Base-by-base conservation (phyloP, 2,888 invertebrate genomes). In the Adelphocoris suturalis region DNA sequence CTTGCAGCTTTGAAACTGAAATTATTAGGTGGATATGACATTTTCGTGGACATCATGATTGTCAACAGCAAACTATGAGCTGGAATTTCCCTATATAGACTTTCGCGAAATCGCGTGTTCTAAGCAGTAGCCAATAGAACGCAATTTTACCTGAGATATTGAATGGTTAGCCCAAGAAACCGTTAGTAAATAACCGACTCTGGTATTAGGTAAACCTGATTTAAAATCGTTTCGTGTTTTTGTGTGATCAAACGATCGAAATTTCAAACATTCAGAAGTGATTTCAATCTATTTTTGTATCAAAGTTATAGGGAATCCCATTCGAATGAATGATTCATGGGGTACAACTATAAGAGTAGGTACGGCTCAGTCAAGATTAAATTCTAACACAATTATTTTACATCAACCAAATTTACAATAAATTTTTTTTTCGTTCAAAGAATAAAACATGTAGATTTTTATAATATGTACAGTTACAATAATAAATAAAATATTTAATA, bases 11-110 rank as follows among this genome's bases (percentile, higher is more conserved):
- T 68, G 0, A 3, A 68, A 23, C 12, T 7, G 68, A 68, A 68
- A 19, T 23, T 19, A 68, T 68, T 68, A 68, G 27, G 68, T 68
- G 68, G 68, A 23, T 12, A 68, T 7, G 68, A 68, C 23, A 68
- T 68, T 37, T 78, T 78, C 37, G 46, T 19, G 78, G 19, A 78
- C 61, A 55, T 52, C 27, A 85, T 89, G 89, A 89, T 89, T 89
- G 89, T 89, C 89, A 89, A 85, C 89, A 89, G 89, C 89, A 84
- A 28, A 84, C 80, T 57, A 85, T 84, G 89, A 89, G 89, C 89
- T 89, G 57, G 46, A 37, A 14, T 75, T 75, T 46, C 68, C 27
- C 23, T 47, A 68, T 23, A 68, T 9, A 46, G 48, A 46, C 12
- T 19, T 23, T 55, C 5, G 82, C 48, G 23, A 48, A 52, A 82